These are phyloP conservation scores for Drepana arcuata DNA, from an alignment of 1,140 invertebrate genomes.

Conservation along the genomic window DNA sequence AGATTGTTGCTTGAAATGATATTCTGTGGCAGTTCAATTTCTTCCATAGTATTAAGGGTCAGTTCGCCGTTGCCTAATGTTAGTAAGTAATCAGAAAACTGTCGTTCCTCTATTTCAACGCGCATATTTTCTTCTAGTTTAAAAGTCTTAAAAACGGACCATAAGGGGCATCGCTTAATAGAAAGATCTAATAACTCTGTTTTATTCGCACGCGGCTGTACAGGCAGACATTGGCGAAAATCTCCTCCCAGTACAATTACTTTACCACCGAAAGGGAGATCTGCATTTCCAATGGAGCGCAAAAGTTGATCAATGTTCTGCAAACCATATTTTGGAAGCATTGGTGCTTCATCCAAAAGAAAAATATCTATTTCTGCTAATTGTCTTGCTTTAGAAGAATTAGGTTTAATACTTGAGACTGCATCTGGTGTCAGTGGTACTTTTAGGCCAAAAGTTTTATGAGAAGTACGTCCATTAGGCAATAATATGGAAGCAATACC, in stretches of 20 bases:
- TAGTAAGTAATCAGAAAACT: conserved; percentile 12
- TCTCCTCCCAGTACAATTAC: conserved; percentile 3
- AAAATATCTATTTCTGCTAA: conserved; percentile 9
- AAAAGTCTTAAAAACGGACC: conserved; percentile 15
- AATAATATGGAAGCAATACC: conserved; percentile 10
- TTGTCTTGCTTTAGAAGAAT: conserved; percentile 7
- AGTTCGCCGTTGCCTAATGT: conserved; percentile 13
- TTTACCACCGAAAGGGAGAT: conserved; percentile 11
- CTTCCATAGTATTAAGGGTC: conserved; percentile 12
- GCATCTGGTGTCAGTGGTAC: conserved; percentile 6
- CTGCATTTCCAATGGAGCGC: conserved; percentile 9
- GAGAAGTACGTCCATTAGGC: conserved; percentile 9
- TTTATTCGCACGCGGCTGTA: conserved; percentile 8
- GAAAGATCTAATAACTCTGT: conserved; percentile 18
- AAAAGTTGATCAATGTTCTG: conserved; percentile 13
- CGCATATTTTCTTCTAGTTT: conserved; percentile 13
- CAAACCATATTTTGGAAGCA: conserved; percentile 13
- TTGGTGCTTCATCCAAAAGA: conserved; percentile 5
- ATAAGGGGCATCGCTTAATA: conserved; percentile 13
- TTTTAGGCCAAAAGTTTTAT: conserved; percentile 9
- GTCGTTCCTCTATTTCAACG: conserved; percentile 3
- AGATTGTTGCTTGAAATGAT: conserved; percentile 14
- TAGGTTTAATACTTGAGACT: conserved; percentile 6
- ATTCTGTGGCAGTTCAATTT: conserved; percentile 17
- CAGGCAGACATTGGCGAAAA: conserved; percentile 7